These are phyloP conservation scores for Cettia cetti DNA, from an alignment of 2,113 vertebrate genomes.

Conservation along the genomic window DNA sequence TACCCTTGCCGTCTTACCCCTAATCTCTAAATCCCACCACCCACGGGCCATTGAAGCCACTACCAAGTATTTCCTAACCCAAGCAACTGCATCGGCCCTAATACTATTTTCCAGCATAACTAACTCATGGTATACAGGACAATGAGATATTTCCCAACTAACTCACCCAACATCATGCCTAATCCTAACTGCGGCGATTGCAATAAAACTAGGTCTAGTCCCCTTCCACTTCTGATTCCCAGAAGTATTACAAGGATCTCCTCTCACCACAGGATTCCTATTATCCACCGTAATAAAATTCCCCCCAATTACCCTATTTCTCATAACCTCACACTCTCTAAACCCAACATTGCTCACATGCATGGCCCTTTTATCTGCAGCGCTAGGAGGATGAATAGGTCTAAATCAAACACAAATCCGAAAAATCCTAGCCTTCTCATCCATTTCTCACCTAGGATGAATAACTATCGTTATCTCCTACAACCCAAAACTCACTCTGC, in stretches of 20 bases:
- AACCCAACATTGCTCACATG: fast-evolving
- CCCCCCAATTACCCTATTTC: fast-evolving
- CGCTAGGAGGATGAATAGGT: fast-evolving
- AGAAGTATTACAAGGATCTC: fast-evolving
- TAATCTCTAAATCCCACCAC: not conserved
- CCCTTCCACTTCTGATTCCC: not conserved
- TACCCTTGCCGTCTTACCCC: fast-evolving
- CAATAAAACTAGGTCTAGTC: fast-evolving
- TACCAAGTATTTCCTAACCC: fast-evolving
- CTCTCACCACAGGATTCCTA: fast-evolving
- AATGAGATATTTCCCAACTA: not conserved
- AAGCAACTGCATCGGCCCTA: fast-evolving
- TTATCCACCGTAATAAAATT: fast-evolving
- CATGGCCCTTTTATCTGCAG: fast-evolving
- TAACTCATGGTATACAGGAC: fast-evolving
- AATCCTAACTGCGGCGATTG: fast-evolving
- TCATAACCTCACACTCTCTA: fast-evolving
- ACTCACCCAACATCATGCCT: fast-evolving
- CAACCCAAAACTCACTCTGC: fast-evolving
- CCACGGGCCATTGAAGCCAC: fast-evolving
- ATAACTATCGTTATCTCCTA: fast-evolving
- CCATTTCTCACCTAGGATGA: fast-evolving
- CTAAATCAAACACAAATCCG: not conserved
- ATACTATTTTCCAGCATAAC: fast-evolving
- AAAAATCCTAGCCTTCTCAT: not conserved